Evolutionary conservation across 2,113 vertebrate species (phyloP).

Genomic region (Phalacrocorax pelagicus): DNA sequence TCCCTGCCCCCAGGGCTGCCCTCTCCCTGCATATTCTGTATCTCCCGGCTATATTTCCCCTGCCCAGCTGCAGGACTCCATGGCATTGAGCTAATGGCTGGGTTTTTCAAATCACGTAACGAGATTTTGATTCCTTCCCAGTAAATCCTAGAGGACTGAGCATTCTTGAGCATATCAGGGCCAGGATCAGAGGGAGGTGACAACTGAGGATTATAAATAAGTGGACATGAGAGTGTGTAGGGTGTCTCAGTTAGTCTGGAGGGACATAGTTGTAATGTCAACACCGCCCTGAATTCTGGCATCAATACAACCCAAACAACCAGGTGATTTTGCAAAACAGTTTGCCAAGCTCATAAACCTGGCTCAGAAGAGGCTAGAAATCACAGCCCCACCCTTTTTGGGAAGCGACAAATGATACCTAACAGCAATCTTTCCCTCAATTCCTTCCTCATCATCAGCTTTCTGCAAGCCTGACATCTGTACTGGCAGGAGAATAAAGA

Average conservation of each 20-base stretch:
- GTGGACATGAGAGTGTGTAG: not conserved
- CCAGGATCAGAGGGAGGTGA: not conserved
- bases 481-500: not conserved
- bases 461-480: not conserved
- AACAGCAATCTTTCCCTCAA: accelerated
- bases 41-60: not conserved
- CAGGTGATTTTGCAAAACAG: not conserved
- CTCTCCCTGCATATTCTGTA: not conserved
- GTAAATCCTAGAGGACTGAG: not conserved
- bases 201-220: not conserved
- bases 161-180: not conserved
- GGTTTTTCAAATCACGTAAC: not conserved
- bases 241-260: not conserved
- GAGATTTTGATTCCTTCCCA: not conserved
- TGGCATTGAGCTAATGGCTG: not conserved
- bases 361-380: not conserved
- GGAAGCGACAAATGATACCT: not conserved
- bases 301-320: not conserved
- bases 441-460: not conserved
- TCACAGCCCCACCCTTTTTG: not conserved
- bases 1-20: not conserved
- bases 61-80: not conserved
- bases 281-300: not conserved
- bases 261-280: not conserved
- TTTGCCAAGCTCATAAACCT: not conserved